Evolutionary conservation across 2,113 vertebrate genomes (phyloP).

Genomic region (Cryptotis parvus): DNA sequence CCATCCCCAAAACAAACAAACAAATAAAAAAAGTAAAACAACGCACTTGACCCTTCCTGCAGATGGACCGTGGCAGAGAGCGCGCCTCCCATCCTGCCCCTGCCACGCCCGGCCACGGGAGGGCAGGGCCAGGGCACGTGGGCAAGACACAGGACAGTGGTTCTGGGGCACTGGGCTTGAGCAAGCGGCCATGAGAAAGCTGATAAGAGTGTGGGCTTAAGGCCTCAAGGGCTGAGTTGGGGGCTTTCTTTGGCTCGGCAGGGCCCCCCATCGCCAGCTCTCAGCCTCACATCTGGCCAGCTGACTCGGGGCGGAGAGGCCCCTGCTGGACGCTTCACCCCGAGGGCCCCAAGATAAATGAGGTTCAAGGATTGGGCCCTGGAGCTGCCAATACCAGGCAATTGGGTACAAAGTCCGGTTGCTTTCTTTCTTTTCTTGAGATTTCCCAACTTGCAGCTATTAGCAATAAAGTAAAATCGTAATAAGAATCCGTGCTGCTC

Average conservation of each 20-base stretch:
- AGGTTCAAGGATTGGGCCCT: neutral
- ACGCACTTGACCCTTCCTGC: neutral
- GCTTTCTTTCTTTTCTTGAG: neutral
- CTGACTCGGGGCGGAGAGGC: neutral
- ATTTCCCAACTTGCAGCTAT: constrained; percentile 29
- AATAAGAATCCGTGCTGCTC: too few species aligned
- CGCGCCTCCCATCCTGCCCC: neutral
- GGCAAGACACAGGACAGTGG: neutral
- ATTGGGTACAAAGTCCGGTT: neutral
- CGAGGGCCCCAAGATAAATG: neutral
- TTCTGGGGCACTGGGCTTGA: neutral
- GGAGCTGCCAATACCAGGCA: neutral
- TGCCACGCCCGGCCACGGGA: too few species aligned
- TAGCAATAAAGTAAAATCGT: constrained; percentile 12
- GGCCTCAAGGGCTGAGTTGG: neutral
- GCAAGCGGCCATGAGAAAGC: neutral
- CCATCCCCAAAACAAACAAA: too few species aligned
- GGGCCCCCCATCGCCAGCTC: neutral
- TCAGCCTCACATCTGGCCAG: neutral
- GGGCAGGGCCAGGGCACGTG: too few species aligned
- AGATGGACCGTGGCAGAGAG: neutral
- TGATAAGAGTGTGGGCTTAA: neutral
- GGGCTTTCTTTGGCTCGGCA: neutral
- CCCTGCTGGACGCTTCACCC: neutral
- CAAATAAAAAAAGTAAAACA: too few species aligned